These are phyloP conservation scores for Apis cerana DNA, from an alignment of 1,140 invertebrate species.

Conservation along the genomic window DNA sequence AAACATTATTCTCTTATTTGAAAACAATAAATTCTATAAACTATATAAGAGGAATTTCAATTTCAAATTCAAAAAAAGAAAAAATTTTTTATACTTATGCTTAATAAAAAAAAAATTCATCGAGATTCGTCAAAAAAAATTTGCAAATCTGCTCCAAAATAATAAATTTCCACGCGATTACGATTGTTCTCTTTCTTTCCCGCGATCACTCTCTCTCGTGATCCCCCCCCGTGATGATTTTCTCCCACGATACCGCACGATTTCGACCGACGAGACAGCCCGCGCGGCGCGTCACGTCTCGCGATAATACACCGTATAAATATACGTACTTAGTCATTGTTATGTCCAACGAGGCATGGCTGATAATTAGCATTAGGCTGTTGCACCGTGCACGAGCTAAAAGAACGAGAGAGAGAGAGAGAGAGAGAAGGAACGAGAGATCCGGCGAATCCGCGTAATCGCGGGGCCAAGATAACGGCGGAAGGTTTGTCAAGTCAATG, in stretches of 20 bases:
- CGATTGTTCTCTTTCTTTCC: no score
- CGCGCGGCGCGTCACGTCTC: not conserved
- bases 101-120: no score
- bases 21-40: no score
- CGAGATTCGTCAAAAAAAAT: no score
- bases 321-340: slow-evolving; percentile 22
- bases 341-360: slow-evolving; percentile 9
- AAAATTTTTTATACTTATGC: no score
- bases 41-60: no score
- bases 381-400: not conserved
- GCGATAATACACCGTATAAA: slow-evolving; percentile 25
- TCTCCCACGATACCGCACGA: slow-evolving; percentile 2
- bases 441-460: slow-evolving; percentile 19
- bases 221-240: not conserved
- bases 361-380: slow-evolving; percentile 33
- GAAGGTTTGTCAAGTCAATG: slow-evolving; percentile 19
- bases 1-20: slow-evolving; percentile 10
- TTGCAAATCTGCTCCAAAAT: no score
- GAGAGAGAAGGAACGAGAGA: not conserved
- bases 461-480: not conserved
- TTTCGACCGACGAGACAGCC: not conserved
- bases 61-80: no score
- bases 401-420: not conserved
- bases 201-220: not conserved
- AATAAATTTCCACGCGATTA: no score